phyloP scores from a whole-genome alignment of 2,888 invertebrate species.

The Oscheius sp. region DNA sequence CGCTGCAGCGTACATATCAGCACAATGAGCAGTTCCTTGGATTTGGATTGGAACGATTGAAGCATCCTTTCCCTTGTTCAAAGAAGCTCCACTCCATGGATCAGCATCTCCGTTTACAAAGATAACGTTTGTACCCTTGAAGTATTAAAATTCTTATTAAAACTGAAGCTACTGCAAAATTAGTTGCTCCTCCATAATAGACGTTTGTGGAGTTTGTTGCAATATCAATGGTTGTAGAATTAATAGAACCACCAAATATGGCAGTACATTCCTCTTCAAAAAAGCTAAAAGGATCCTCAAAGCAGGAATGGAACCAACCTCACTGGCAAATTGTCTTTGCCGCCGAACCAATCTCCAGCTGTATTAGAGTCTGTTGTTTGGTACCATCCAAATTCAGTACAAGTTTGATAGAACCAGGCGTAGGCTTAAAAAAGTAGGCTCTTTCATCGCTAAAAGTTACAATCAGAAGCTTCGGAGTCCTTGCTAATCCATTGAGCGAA shows the following conservation, averaged over 20 bases:
- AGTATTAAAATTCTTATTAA: background rate
- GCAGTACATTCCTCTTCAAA: constrained; percentile 50
- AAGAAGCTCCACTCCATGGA: background rate
- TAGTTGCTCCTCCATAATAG: background rate
- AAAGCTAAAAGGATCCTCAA: constrained; percentile 26
- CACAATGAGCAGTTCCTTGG: background rate
- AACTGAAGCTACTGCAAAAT: background rate
- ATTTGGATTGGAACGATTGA: background rate
- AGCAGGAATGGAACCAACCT: no score
- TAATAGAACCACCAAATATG: constrained; percentile 45
- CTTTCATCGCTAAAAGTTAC: no score
- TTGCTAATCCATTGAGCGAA: no score
- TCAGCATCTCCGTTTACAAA: background rate
- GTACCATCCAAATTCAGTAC: constrained; percentile 93
- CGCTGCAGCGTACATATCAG: background rate
- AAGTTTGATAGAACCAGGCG: constrained; percentile 93
- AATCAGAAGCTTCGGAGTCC: no score
- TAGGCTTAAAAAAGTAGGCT: constrained; percentile 73
- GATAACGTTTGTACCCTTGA: background rate
- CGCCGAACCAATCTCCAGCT: no score
- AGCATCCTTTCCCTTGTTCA: background rate
- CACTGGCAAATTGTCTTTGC: no score
- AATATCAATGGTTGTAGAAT: background rate
- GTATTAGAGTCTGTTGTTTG: no score
- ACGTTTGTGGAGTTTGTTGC: background rate